Evolutionary conservation across 2,888 invertebrate species (phyloP), one percentile per base, ranked within the genome.

Genomic region (Pollenia labialis): DNA sequence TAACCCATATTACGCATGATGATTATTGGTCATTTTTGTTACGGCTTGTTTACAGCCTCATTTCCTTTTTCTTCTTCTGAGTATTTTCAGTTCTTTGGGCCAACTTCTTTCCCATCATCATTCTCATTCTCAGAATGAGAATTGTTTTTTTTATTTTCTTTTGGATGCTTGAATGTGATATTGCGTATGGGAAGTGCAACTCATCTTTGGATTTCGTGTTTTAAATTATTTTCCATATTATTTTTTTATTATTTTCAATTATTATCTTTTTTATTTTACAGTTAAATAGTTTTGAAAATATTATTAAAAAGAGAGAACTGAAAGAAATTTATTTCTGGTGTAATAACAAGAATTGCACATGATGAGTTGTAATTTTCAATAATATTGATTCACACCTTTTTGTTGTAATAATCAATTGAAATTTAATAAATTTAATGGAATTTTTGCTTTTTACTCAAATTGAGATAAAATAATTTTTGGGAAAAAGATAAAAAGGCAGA

Each of bases 1-100:
- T 83, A 83, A 87, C 80, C 80, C 83, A 81, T 62, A 60, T 87
- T 87, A 87, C 87, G 81, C 84, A 84, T 81, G 82, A 84, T 81
- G 82, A 83, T 80, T 81, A 76, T 81, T 76, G 85, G 23, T 23
- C 58, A 72, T 62, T 75, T 82, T 71, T 48, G 75, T 79, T 86
- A 86, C 80, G 86, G 82, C 86, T 86, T 75, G 82, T 86, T 86
- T 48, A 32, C 56, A 32, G 18, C 50, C 48, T 10, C 16, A n/a
- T 40, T 10, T 62, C 11, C 54, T 74, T 60, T 3, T 62, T 71
- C 46, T n/a, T 8, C 32, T 52, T 60, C 0, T n/a, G 40, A 40
- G 32, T 56, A 77, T 58, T 9, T 69, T 60, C 1, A 6, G 0
- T 6, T 32, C 32, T 32, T 23, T 58, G 62, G 75, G 75, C 52